Evolutionary conservation across 2,113 vertebrate genomes (phyloP).

Genomic region (Lagopus leucura): DNA sequence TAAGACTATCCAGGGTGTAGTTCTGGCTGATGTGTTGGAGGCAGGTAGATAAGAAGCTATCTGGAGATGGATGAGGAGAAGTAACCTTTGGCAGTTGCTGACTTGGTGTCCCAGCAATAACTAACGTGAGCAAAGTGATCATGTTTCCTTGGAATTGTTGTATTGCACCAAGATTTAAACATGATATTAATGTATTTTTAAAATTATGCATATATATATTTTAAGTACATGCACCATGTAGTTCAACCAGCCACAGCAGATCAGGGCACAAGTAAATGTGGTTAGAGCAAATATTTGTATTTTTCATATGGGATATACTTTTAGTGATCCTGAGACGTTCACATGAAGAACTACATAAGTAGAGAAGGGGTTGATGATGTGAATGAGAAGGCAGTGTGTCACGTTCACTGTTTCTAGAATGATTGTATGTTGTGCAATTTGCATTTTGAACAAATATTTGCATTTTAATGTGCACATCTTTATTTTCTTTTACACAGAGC

Average conservation of each 20-base stretch:
- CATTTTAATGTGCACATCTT: conserved; percentile 14
- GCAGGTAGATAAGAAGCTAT: not conserved
- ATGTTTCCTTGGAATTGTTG: not conserved
- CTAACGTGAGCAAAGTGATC: not conserved
- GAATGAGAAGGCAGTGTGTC: not conserved
- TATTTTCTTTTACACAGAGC: conserved; percentile 82
- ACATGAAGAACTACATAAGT: not conserved
- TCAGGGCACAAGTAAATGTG: not conserved
- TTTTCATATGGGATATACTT: not conserved
- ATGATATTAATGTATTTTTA: not conserved
- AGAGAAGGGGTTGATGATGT: not conserved
- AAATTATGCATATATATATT: not conserved
- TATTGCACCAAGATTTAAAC: not conserved
- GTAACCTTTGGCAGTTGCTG: not conserved
- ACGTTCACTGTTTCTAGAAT: not conserved
- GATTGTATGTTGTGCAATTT: not conserved
- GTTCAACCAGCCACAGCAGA: not conserved
- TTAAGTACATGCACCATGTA: fast-evolving
- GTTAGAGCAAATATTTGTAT: not conserved
- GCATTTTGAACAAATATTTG: not conserved
- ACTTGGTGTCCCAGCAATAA: not conserved
- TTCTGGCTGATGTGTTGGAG: not conserved
- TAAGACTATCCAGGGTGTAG: not conserved
- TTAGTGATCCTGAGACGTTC: not conserved
- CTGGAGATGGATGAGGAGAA: not conserved